Evolutionary conservation across 2,888 invertebrate species (phyloP).

Genomic region (Dicyrtoma fusca): DNA sequence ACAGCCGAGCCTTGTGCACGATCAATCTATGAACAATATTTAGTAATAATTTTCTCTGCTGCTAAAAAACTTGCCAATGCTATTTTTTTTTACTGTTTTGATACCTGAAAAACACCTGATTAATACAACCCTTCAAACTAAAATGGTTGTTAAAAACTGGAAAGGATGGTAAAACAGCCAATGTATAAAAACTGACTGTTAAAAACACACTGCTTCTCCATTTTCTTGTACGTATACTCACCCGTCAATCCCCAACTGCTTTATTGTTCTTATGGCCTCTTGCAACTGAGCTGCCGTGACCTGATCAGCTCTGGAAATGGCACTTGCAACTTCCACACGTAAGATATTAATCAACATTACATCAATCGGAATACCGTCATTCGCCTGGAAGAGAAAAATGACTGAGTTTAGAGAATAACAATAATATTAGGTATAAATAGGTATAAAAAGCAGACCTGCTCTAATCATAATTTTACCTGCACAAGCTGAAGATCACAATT

Average conservation of each 20-base stretch:
- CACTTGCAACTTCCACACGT: conserved; percentile 78
- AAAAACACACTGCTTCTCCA: no score
- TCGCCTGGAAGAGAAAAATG: no score
- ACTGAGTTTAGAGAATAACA: no score
- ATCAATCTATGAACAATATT: no score
- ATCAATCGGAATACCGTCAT: conserved; percentile 33
- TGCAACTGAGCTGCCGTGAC: conserved; percentile 77
- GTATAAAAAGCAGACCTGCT: no score
- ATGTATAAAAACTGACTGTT: no score
- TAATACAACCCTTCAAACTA: no score
- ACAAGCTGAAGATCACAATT: conserved; percentile 69
- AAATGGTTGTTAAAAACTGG: no score
- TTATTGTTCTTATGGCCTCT: conserved; percentile 79
- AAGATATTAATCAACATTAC: conserved; percentile 67
- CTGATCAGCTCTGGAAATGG: conserved; percentile 76
- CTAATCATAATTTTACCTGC: no score
- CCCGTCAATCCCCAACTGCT: conserved; percentile 70
- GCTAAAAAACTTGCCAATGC: background rate
- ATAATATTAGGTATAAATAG: no score
- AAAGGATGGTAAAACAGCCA: no score
- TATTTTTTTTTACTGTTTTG: background rate
- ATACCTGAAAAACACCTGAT: no score
- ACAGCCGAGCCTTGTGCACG: background rate
- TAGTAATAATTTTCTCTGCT: background rate
- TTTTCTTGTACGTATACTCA: conserved; percentile 56